Evolutionary conservation across 30 jellyfish, hydroid and myxozoan species (phyloP).

Genomic region (Cassiopea xamachana): DNA sequence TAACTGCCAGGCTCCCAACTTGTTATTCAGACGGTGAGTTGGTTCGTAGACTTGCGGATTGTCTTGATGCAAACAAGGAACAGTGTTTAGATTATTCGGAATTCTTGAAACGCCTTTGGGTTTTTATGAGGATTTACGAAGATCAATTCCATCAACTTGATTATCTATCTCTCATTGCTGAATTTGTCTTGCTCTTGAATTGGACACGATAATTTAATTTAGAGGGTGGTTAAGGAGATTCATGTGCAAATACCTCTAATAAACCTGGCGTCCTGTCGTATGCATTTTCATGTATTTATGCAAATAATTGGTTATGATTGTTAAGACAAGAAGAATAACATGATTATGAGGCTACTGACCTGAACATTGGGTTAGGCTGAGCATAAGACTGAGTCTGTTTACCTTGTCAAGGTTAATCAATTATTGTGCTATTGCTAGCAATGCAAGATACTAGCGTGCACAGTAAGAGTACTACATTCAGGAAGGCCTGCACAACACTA

Average conservation of each 20-base stretch:
- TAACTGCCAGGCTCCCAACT: neutral
- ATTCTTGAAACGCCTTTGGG: conserved; percentile 4
- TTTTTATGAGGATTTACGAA: neutral
- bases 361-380: no score
- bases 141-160: neutral
- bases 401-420: no score
- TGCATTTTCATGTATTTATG: neutral
- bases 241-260: neutral
- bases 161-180: conserved; percentile 3
- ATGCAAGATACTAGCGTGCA: no score
- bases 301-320: neutral
- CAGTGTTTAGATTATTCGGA: neutral
- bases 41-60: neutral
- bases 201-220: neutral
- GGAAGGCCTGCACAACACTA: no score
- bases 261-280: neutral
- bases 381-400: no score
- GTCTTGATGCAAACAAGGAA: neutral
- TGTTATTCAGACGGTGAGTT: neutral
- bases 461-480: no score
- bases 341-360: no score
- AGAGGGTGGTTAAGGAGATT: neutral
- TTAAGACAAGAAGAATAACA: neutral
- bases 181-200: conserved; percentile 1
- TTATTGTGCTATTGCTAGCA: no score